Percentiles rank a stretch among this genome's conserved stretches.
Evolutionary conservation across 2,113 vertebrate species (phyloP).

Genomic region (Tautogolabrus adspersus): DNA sequence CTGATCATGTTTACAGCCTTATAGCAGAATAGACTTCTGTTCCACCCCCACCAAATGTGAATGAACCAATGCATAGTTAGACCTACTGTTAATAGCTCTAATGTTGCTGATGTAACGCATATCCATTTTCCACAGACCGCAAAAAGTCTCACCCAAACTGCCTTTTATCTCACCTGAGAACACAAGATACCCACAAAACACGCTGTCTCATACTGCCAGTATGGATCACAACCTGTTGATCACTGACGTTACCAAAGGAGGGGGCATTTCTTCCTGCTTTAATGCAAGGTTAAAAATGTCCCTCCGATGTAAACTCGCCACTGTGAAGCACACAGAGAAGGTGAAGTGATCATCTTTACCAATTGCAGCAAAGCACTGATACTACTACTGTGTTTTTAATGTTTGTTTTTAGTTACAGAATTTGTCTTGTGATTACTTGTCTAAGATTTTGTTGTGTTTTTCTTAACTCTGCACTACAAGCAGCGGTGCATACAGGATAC

Average conservation of each 20-base stretch:
- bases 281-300: constrained; percentile 11
- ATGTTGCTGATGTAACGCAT: constrained; percentile 18
- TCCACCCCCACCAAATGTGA: constrained; percentile 75
- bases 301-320: constrained; percentile 26
- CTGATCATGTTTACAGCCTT: constrained; percentile 68
- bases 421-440: constrained; percentile 37
- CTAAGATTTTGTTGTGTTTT: constrained; percentile 17
- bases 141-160: constrained; percentile 69
- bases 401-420: constrained; percentile 27
- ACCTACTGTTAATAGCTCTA: constrained; percentile 37
- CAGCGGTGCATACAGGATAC: constrained; percentile 20
- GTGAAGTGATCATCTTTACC: constrained; percentile 26
- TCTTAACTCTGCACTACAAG: constrained; percentile 2
- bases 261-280: constrained; percentile 22
- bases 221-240: constrained; percentile 10
- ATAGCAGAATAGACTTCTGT: constrained; percentile 55
- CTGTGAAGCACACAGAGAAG: constrained; percentile 50
- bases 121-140: constrained; percentile 44
- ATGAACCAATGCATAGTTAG: constrained; percentile 50
- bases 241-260: constrained; percentile 1
- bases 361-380: constrained; percentile 53
- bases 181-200: constrained; percentile 33
- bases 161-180: constrained; percentile 64
- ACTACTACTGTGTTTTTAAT: constrained; percentile 32
- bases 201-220: constrained; percentile 8